These are phyloP conservation scores for Oncorhynchus gorbuscha DNA, from an alignment of 2,113 vertebrate species.

Conservation along the genomic window DNA sequence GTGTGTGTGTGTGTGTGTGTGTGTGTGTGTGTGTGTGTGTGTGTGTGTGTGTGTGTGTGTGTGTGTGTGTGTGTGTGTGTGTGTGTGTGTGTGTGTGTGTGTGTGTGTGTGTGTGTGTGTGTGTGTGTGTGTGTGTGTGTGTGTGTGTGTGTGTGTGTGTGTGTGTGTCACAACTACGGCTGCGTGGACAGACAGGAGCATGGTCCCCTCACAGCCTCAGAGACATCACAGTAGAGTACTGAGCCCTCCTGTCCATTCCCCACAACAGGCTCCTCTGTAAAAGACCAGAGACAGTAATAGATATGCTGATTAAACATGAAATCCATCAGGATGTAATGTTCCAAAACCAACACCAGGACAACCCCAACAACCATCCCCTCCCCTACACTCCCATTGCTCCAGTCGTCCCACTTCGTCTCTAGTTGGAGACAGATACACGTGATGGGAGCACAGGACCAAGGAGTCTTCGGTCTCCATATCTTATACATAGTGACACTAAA, in stretches of 20 bases:
- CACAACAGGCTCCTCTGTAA: no score
- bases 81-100: background rate
- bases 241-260: background rate
- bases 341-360: slow-evolving; percentile 28
- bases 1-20: no score
- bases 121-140: no score
- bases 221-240: background rate
- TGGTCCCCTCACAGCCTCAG: background rate
- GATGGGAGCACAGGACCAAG: slow-evolving; percentile 23
- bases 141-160: no score
- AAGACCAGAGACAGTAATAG: background rate
- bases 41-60: background rate
- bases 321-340: background rate
- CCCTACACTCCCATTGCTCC: slow-evolving; percentile 18
- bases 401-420: slow-evolving; percentile 42
- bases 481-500: slow-evolving; percentile 34
- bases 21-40: background rate
- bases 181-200: no score
- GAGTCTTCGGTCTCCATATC: slow-evolving; percentile 31
- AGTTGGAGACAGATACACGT: slow-evolving; percentile 43
- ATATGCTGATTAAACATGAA: background rate
- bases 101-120: no score
- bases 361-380: slow-evolving; percentile 16
- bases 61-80: no score
- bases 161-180: no score